Evolutionary conservation across 2,797 vertebrate genomes (phyloP), one percentile per base, ranked within the genome.

Genomic region (Gallinago stenura): DNA sequence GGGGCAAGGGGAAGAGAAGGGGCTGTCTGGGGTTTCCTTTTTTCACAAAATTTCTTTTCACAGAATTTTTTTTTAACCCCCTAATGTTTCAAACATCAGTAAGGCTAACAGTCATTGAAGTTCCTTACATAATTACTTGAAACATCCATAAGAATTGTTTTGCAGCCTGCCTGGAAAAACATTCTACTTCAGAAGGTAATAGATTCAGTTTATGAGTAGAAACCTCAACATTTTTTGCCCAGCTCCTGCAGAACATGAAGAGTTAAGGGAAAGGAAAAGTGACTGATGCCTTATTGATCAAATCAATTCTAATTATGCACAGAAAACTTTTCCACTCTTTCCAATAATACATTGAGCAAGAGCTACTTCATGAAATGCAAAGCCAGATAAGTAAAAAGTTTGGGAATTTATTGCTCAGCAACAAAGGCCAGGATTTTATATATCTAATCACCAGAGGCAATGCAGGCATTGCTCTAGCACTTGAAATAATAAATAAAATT

Each of bases 401-500:
- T 83, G 60, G 20, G 43, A 87, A 26, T 48, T 71, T 78, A 76
- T 2, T 61, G 71, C 68, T 83, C 58, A 84, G 82, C 33, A 95
- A 68, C 33, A 77, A 84, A 77, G 15, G 46, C 41, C 75, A 72
- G 33, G 56, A 76, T 94, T 89, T 68, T 64, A 82, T 56, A 89
- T 8, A 71, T 53, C 43, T 5, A 45, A 10, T 72, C 80, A 91
- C 69, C 4, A 4, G 22, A 95, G 48, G 69, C 69, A 80, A 45
- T 26, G 26, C 31, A 39, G 37, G 37, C 37, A 39, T 39, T 39
- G 37, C 72, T 83, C 37, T 62, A 80, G 56, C 35, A 87, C 39
- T 87, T 87, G 54, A 82, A 90, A 91, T 78, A 90, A 87, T 75
- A 90, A 85, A 71, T 28, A 73, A 66, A 81, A 37, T 31, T 60